Percentiles rank a stretch among this genome's conserved stretches.
Evolutionary conservation across 2,113 vertebrate species (phyloP).

Genomic region (Cacatua alba): DNA sequence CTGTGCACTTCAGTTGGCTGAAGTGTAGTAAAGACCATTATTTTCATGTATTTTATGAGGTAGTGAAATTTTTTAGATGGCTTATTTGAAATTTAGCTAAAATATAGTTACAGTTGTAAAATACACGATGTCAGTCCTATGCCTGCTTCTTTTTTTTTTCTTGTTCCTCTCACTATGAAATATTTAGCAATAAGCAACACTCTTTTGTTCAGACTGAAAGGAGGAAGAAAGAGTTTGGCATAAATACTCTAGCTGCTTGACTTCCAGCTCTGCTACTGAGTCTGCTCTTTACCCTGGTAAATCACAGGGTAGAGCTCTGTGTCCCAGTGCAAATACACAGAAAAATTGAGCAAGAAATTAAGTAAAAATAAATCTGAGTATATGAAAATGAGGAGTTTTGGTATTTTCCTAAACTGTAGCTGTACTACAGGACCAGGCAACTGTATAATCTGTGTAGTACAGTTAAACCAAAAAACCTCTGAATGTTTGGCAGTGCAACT

Average conservation of each 20-base stretch:
- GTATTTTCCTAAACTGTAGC: neutral
- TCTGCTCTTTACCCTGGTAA: neutral
- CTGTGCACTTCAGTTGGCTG: neutral
- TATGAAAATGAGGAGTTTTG: neutral
- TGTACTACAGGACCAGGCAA: neutral
- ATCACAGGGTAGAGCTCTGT: neutral
- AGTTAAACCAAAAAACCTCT: neutral
- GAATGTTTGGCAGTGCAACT: neutral
- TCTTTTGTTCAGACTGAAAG: neutral
- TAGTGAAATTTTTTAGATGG: slow-evolving; percentile 45
- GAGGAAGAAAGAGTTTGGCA: neutral
- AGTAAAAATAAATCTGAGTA: neutral
- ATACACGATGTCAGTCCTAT: neutral
- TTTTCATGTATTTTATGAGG: slow-evolving; percentile 55
- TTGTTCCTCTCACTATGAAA: slow-evolving; percentile 5
- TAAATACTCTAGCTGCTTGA: neutral
- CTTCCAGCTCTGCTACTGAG: neutral
- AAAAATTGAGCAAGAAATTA: neutral
- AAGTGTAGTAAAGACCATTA: slow-evolving; percentile 9
- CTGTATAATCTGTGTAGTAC: neutral
- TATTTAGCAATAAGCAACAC: slow-evolving; percentile 15
- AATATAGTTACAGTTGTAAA: neutral
- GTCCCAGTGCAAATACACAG: neutral
- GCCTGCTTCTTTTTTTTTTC: neutral
- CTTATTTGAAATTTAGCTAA: slow-evolving; percentile 53